Base-by-base conservation (phyloP, 2,797 vertebrate genomes). In the Phoeniculus purpureus region DNA sequence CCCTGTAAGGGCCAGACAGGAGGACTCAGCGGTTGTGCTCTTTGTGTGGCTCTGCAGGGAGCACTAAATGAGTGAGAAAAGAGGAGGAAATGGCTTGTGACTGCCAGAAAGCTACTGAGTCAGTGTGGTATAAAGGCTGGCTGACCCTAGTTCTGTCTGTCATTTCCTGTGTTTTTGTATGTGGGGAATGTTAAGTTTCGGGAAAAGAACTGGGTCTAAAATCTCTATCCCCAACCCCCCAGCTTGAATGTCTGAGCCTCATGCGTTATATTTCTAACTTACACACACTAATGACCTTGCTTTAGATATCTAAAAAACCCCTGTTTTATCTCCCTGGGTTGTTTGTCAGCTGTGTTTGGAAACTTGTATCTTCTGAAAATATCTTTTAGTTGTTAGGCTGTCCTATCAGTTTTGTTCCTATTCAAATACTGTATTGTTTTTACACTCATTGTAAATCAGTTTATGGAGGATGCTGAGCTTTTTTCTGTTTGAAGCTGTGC, bases 61-160 rank as follows among this genome's bases (percentile, higher is more conserved):
- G 60, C 66, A 66, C 60, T 29, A 74, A 73, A 37, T 81, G 34
- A 80, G 12, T 0, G 0, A 23, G 22, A 19, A 78, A 71, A 40
- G 64, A 19, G 61, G 67, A 73, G 32, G 19, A 55, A 76, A 70
- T 18, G 29, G 21, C 68, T 80, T 54, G 13, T 55, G 1, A 0
- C 21, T 59, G 22, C 37, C 64, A 7, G 45, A 61, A 76, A 76
- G n/a, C 45, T 22, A 16, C 27, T 4, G 12, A 56, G 12, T 67
- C 2, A 1, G 3, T 8, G 22, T 25, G n/a, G 9, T 43, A 45
- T 50, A 2, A n/a, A 72, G n/a, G 6, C 18, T 20, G 5, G 1
- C 52, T 65, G 26, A 68, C 43, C 6, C 26, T 12, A 26, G 40
- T 79, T 43, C 64, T 64, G 10, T 79, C 10, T 16, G 9, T 66